Base-by-base conservation (phyloP, 2,797 vertebrate genomes). In the Chromis chromis region DNA sequence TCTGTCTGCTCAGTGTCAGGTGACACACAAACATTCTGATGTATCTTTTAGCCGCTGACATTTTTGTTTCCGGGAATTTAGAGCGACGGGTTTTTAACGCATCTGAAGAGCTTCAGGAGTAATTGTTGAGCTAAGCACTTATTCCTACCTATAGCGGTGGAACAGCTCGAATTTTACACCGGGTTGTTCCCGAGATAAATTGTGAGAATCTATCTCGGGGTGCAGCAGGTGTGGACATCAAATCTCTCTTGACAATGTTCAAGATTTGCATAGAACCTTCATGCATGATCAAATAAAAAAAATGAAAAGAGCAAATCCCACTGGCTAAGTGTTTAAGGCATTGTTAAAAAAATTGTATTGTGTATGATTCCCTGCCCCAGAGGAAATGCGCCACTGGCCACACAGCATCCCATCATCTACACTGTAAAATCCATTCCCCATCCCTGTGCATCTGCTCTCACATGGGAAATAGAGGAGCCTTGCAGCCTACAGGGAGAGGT, bases 171-270 rank as follows among this genome's bases (percentile, higher is more conserved):
- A 74, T 8, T 24, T 75, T 63, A 46, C 25, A 27, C 27, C 1
- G 31, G 12, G 27, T 53, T 61, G 50, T 81, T 28, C 31, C 40
- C 50, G 24, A 28, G 68, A 70, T 69, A 50, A 68, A 70, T 9
- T 28, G 25, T 21, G 36, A 70, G 31, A 70, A 62, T 49, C 33
- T 33, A 33, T 33, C 33, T 33, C 10, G 7, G 14, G 16, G 19
- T 14, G 16, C 58, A 70, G 72, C 54, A 72, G 49, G 44, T 64
- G 49, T 62, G 46, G 67, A 81, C 62, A 53, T 78, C 61, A 71
- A 76, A 63, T 70, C 44, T 44, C 61, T 71, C 28, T 68, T 76
- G 74, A 69, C 65, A 68, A 64, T 65, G 60, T 61, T 78, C 61
- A 58, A 52, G 24, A 85, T 79, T 76, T 71, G 10, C 52, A 62